Percentiles rank a stretch among this genome's conserved stretches.
Conservation (phyloP, 2,113 vertebrate genomes). For the Craseonycteris thonglongyai region DNA sequence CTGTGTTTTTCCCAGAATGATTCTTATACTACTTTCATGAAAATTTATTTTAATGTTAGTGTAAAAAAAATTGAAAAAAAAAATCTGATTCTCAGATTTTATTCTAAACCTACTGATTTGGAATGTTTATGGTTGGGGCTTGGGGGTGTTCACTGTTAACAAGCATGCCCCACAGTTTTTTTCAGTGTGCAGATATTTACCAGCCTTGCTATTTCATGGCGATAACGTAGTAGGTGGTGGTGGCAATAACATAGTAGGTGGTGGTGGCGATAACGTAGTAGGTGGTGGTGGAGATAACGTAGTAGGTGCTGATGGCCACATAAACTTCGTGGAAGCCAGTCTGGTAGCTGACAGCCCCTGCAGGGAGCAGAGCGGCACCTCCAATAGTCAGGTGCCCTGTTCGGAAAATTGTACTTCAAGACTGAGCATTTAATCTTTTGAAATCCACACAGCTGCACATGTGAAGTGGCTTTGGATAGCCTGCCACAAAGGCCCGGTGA, state of each 20-base stretch:
- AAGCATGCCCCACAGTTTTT: neutral
- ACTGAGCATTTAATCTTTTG: neutral
- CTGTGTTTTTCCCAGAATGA: neutral
- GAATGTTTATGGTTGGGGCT: neutral
- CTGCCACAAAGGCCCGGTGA: neutral
- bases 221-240: neutral
- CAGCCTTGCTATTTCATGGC: neutral
- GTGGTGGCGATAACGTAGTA: neutral
- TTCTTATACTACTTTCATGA: neutral
- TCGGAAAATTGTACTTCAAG: neutral
- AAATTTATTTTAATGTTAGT: neutral
- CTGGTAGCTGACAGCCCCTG: accelerated
- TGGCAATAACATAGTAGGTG: too few species aligned
- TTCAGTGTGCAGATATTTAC: neutral
- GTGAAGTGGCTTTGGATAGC: neutral
- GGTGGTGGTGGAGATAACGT: too few species aligned
- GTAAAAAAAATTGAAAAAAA: neutral
- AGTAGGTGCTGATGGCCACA: accelerated
- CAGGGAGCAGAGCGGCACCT: neutral
- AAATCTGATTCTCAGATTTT: neutral
- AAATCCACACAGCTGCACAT: neutral
- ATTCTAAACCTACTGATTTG: neutral
- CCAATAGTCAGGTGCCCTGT: neutral
- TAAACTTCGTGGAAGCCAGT: neutral
- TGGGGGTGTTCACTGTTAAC: neutral